phyloP scores from a whole-genome alignment of 2,888 invertebrate species.

The Lymantria monacha region DNA sequence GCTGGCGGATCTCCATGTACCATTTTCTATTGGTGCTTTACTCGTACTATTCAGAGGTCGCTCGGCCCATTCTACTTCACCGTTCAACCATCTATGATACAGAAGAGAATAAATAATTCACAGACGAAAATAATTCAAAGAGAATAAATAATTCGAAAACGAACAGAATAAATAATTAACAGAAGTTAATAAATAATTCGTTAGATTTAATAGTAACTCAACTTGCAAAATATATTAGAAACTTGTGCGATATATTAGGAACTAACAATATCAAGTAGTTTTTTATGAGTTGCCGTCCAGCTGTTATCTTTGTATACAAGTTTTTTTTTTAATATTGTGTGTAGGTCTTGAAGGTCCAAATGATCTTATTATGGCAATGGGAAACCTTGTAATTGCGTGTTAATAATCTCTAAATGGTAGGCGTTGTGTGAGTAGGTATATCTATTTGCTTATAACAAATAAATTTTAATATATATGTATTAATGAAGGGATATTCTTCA shows the following conservation, averaged over 20 bases:
- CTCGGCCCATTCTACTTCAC: conserved; percentile 69
- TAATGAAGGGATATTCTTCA: background rate
- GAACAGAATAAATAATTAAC: too few species aligned
- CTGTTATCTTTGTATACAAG: conserved; percentile 35
- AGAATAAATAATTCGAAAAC: too few species aligned
- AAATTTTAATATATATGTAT: conserved; percentile 38
- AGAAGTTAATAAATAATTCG: too few species aligned
- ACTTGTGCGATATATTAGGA: conserved; percentile 1
- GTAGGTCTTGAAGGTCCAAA: conserved; percentile 52
- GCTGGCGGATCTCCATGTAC: conserved; percentile 68
- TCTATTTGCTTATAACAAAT: conserved; percentile 35
- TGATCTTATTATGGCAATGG: conserved; percentile 43
- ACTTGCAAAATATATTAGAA: conserved; percentile 24
- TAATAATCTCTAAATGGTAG: conserved; percentile 43
- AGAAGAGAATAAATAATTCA: too few species aligned
- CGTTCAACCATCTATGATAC: conserved; percentile 67
- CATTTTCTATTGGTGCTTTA: conserved; percentile 62
- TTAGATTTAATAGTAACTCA: too few species aligned
- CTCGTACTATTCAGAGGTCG: conserved; percentile 55
- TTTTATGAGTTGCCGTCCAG: conserved; percentile 32
- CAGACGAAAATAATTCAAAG: too few species aligned
- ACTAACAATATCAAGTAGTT: conserved; percentile 14
- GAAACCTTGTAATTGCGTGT: conserved; percentile 39
- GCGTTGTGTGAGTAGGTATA: conserved; percentile 35
- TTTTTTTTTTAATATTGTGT: conserved; percentile 41